Evolutionary conservation across 2,113 vertebrate genomes (phyloP).

Genomic region (Mesembrinibis cayennensis): DNA sequence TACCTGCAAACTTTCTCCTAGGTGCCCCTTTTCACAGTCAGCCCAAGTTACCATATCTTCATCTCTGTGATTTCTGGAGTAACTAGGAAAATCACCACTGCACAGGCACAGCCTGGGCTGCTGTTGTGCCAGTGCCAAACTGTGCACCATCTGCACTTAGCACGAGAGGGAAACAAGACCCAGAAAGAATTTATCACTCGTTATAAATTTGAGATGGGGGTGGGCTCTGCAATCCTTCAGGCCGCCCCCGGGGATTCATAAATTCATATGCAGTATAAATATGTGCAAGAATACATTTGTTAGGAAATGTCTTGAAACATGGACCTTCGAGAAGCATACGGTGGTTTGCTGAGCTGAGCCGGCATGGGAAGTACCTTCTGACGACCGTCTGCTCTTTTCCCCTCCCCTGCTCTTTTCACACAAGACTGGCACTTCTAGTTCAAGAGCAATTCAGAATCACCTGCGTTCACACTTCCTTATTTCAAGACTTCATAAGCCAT

Average conservation of each 20-base stretch:
- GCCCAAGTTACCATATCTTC: neutral
- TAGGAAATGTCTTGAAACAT: neutral
- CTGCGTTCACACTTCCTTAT: neutral
- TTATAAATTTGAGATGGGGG: neutral
- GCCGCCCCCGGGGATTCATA: neutral
- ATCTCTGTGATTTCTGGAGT: neutral
- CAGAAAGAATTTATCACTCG: neutral
- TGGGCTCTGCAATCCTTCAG: neutral
- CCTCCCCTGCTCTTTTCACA: neutral
- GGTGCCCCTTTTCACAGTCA: neutral
- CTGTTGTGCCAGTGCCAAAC: neutral
- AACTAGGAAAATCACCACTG: neutral
- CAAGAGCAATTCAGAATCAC: neutral
- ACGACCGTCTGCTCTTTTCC: neutral
- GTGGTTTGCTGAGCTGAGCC: neutral
- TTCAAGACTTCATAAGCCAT: neutral
- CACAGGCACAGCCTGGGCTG: neutral
- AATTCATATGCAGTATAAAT: neutral
- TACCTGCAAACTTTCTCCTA: neutral
- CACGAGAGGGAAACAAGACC: neutral
- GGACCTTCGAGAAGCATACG: neutral
- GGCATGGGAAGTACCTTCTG: neutral
- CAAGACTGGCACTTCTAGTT: neutral
- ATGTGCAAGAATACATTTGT: neutral
- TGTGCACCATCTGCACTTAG: neutral